Evolutionary conservation across 2,113 vertebrate genomes (phyloP).

Genomic region (Microcebus lehilahytsara): DNA sequence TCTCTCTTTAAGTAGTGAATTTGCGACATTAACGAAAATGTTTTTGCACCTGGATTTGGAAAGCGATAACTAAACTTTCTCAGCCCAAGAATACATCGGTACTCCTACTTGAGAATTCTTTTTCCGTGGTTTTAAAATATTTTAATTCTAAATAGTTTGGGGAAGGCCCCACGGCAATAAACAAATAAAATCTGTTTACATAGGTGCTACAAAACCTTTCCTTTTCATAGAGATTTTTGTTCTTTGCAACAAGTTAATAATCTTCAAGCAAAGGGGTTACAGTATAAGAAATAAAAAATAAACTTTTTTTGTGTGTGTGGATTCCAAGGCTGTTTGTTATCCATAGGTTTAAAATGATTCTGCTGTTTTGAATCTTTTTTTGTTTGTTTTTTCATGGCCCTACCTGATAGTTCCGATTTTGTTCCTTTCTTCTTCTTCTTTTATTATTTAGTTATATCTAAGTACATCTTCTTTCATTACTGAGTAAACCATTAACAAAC

Average conservation of each 20-base stretch:
- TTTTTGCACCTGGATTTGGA: constrained; percentile 81
- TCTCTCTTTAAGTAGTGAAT: constrained; percentile 76
- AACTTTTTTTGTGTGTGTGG: neutral
- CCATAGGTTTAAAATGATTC: constrained; percentile 17
- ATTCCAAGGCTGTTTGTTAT: neutral
- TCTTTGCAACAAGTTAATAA: constrained; percentile 47
- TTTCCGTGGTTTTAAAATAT: constrained; percentile 60
- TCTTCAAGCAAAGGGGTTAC: neutral
- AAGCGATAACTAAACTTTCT: constrained; percentile 73
- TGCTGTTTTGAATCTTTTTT: neutral
- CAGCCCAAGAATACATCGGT: constrained; percentile 54
- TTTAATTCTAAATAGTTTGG: constrained; percentile 66
- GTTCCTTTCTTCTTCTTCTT: neutral
- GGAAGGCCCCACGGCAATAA: constrained; percentile 49
- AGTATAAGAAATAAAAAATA: neutral
- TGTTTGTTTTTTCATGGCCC: neutral
- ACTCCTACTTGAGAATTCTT: constrained; percentile 24
- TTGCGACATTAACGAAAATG: constrained; percentile 84
- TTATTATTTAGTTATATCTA: neutral
- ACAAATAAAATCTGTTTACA: constrained; percentile 63
- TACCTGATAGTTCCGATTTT: neutral
- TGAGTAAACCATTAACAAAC: neutral
- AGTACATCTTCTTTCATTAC: neutral
- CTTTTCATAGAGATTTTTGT: constrained; percentile 4
- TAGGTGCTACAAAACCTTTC: constrained; percentile 61